Conservation (phyloP, 1,140 invertebrate species). For the Hestina assimilis region DNA sequence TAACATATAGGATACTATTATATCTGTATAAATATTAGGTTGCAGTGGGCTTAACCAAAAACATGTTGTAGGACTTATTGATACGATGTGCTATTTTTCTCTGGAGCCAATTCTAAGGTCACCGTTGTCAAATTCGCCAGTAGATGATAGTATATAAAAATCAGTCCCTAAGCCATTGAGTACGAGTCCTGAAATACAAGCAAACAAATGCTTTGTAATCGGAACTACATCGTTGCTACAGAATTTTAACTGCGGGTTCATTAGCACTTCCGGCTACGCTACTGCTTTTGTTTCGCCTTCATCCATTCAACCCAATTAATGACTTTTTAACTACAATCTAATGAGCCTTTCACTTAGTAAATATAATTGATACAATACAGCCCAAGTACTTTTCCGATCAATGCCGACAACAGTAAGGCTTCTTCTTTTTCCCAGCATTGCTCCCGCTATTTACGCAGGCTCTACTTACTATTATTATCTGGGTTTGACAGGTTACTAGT, state of each 20-base stretch:
- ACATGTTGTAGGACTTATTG: too few relatives aligned
- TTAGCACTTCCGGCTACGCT: conserved; percentile 5
- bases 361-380: too few relatives aligned
- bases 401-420: too few relatives aligned
- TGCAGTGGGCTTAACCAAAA: too few relatives aligned
- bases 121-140: background rate
- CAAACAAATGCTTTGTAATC: conserved; percentile 2
- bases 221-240: background rate
- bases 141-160: background rate
- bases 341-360: conserved; percentile 22
- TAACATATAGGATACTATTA: too few relatives aligned
- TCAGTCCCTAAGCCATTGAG: background rate
- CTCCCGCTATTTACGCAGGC: too few relatives aligned
- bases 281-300: conserved; percentile 11
- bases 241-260: conserved; percentile 8
- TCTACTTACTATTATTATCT: too few relatives aligned
- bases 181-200: background rate
- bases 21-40: too few relatives aligned
- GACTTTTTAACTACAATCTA: conserved; percentile 29
- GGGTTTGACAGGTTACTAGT: too few relatives aligned
- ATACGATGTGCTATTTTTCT: too few relatives aligned
- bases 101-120: too few relatives aligned
- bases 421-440: background rate
- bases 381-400: too few relatives aligned
- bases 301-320: conserved; percentile 25